Evolutionary conservation across 2,888 invertebrate genomes (phyloP), one percentile per base, ranked within the genome.

Genomic region (Eustalomyia histrio): DNA sequence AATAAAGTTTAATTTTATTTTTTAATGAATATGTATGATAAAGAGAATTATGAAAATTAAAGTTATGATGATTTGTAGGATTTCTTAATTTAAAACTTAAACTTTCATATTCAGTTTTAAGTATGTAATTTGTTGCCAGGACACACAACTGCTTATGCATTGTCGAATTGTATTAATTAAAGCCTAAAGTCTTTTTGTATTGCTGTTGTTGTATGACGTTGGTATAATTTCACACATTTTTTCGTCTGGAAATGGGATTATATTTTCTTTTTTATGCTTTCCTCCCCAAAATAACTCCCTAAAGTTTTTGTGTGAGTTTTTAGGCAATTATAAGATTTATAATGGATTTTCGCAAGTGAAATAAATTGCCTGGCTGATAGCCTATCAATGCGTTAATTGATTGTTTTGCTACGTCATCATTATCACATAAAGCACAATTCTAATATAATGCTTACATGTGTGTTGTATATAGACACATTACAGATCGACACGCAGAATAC

Each of bases 311-410:
- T 16, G 47, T 39, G 29, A 18, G 33, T 12, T 58, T n/a, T 35
- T 60, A 55, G 33, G 65, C 74, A 81, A 74, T 81, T 81, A 67
- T 78, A 74, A 67, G 78, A 81, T 78, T 81, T 81, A 80, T 79
- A 80, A 81, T 83, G 80, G 80, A 81, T 75, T 83, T 78, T 55
- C 75, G 73, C 72, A 81, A 83, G 79, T 74, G 72, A 81, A 83
- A 84, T 83, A 82, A 83, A 83, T 84, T 84, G 82, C 76, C 75
- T 81, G 63, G 76, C 69, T 82, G 80, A 82, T 82, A 73, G 75
- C 65, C 71, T 76, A 82, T 84, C 83, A 83, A 83, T 79, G 73
- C 78, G 80, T 83, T 84, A 84, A 84, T 84, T 84, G 84, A 83
- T 84, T 84, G 82, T 83, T 82, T 81, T 73, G 81, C 79, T 78